Evolutionary conservation across 2,113 vertebrate genomes (phyloP).

Genomic region (Fulica atra): DNA sequence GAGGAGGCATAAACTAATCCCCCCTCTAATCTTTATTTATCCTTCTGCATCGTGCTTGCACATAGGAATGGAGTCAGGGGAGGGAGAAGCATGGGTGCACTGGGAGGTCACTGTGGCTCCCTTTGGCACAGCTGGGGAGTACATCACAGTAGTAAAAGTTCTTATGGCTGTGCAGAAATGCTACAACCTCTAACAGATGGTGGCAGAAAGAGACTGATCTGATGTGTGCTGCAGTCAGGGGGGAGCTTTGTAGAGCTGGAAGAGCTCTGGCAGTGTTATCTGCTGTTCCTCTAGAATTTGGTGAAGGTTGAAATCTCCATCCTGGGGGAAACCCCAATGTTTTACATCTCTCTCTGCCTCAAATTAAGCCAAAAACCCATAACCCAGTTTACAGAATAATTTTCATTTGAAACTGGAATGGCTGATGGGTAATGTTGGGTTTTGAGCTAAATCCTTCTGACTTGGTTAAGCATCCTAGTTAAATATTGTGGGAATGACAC

Average conservation of each 20-base stretch:
- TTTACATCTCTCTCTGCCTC: background rate
- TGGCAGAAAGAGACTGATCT: background rate
- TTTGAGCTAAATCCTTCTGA: background rate
- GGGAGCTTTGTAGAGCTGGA: background rate
- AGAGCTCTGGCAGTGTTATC: background rate
- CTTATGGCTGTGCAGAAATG: background rate
- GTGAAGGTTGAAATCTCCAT: background rate
- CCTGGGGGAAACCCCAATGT: background rate
- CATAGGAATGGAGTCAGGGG: background rate
- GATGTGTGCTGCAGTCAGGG: background rate
- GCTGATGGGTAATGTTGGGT: background rate
- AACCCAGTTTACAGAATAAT: background rate
- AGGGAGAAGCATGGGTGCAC: background rate
- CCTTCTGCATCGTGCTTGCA: background rate
- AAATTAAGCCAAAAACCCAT: background rate
- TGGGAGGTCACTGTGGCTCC: background rate
- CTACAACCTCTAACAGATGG: background rate
- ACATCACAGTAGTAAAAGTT: background rate
- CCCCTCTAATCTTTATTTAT: background rate
- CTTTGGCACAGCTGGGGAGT: rapidly evolving
- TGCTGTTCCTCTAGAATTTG: background rate
- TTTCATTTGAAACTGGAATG: background rate
- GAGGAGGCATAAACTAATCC: background rate
- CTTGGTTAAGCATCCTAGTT: background rate
- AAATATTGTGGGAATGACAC: background rate